Percentiles rank a stretch among this genome's conserved stretches.
phyloP scores from a whole-genome alignment of 2,888 invertebrate species.

The Hetaerina titia region DNA sequence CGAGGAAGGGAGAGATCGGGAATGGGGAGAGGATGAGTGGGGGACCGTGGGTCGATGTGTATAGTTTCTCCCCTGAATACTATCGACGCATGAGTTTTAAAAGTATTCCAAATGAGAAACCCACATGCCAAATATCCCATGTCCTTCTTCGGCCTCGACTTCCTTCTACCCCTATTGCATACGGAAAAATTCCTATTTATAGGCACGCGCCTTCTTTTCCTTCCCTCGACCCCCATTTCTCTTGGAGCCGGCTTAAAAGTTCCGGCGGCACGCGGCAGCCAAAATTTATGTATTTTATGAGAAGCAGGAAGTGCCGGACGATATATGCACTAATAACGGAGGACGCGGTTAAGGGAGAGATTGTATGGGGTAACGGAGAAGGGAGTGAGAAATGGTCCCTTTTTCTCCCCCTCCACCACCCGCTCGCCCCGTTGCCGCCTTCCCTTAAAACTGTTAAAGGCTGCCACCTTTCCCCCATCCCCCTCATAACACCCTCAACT shows the following conservation, averaged over 20 bases:
- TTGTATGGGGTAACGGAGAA: background rate
- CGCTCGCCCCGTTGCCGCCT: background rate
- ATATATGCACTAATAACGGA: slow-evolving; percentile 64
- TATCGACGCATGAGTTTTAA: slow-evolving; percentile 43
- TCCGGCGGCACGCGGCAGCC: slow-evolving; percentile 14
- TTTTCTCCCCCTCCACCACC: background rate
- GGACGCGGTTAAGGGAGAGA: slow-evolving; percentile 37
- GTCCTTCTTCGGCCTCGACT: background rate
- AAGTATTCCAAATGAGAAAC: slow-evolving; percentile 57
- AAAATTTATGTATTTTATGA: slow-evolving; percentile 66
- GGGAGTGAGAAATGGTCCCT: slow-evolving; percentile 47
- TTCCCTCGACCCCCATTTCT: slow-evolving; percentile 10
- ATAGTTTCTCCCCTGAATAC: background rate
- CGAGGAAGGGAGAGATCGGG: background rate
- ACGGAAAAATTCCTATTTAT: slow-evolving; percentile 55
- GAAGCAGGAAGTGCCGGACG: slow-evolving; percentile 66
- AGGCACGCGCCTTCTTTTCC: slow-evolving; percentile 14
- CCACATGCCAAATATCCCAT: slow-evolving; percentile 36
- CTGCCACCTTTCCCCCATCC: slow-evolving; percentile 58
- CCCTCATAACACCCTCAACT: background rate
- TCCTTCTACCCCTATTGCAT: background rate
- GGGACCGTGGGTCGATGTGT: background rate
- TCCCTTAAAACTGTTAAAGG: slow-evolving; percentile 60
- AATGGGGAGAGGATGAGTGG: background rate
- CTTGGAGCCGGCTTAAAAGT: background rate